Evolutionary conservation across 2,888 invertebrate species (phyloP), one percentile per base, ranked within the genome.

Genomic region (Macrosiphum euphorbiae): DNA sequence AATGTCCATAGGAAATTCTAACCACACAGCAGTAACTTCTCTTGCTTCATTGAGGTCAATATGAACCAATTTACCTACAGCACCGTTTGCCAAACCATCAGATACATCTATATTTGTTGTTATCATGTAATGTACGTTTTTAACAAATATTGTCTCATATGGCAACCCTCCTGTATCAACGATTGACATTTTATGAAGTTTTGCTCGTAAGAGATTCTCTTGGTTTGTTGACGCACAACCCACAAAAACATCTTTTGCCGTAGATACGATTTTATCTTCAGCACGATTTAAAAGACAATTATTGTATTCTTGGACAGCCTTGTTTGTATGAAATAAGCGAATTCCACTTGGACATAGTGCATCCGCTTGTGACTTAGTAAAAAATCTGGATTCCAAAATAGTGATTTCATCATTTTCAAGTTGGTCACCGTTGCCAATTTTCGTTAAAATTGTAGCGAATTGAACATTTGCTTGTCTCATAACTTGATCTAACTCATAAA

Each of bases 41-140:
- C 50, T 91, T 84, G 84, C 78, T 91, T 91, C 91, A 91, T 84
- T 61, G 44, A 58, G 47, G 41, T 91, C 78, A 52, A 52, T 52
- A 52, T 52, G 52, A 52, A 52, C 52, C 20, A 52, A 52, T 52
- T 52, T 52, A 52, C 52, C 52, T 52, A 52, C 52, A 52, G 52
- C 52, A 52, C 52, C 52, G 52, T 94, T 94, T 28, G 58, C 44
- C 50, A 94, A 91, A 35, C 94, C 94, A 44, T 94, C 94, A 11
- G 35, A 8, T 26, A 94, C 92, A 41, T 94, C 90, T 26, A 94
- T 93, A 85, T 94, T 94, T 3, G 67, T 78, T 8, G 94, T 92
- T 20, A 94, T 89, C 88, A 94, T 89, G 41, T 94, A 94, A 28
- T 78, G 55, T 35, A 90, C 26, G 35, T 94, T 20, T 52, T 52